Conservation (phyloP, 2,113 vertebrate species). For the Lepus europaeus region DNA sequence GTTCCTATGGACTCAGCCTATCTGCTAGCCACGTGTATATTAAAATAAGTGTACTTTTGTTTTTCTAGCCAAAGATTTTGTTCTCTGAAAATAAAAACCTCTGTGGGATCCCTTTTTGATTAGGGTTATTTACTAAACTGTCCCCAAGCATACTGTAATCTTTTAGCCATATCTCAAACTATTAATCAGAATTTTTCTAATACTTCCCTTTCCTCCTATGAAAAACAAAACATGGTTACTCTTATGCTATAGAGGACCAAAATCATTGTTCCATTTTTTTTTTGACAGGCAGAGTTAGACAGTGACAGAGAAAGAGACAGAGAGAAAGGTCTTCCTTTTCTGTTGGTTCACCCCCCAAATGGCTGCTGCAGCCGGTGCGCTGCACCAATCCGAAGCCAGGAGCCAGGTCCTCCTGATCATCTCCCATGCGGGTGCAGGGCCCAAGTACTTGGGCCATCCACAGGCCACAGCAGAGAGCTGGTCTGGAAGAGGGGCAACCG, state of each 20-base stretch:
- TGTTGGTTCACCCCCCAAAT: too few species aligned
- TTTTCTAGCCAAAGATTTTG: neutral
- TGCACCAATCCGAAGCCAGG: too few species aligned
- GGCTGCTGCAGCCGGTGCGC: too few species aligned
- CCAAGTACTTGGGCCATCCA: too few species aligned
- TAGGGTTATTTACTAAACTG: constrained; percentile 30
- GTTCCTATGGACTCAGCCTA: neutral
- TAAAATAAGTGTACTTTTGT: neutral
- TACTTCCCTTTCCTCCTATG: neutral
- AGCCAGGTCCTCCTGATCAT: too few species aligned
- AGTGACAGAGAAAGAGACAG: too few species aligned
- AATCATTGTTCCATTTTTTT: neutral
- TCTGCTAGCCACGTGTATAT: neutral
- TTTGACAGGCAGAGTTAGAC: too few species aligned
- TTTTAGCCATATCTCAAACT: neutral
- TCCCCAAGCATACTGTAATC: neutral
- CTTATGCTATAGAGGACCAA: neutral
- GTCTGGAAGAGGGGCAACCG: too few species aligned
- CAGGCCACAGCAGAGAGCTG: too few species aligned
- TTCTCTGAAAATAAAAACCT: constrained; percentile 58
- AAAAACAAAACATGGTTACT: neutral
- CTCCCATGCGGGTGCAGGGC: too few species aligned
- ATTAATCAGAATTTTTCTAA: constrained; percentile 5
- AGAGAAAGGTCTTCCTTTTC: too few species aligned
- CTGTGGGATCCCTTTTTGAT: neutral